Evolutionary conservation across 2,113 vertebrate genomes (phyloP), one percentile per base, ranked within the genome.

Genomic region (Spermophilus dauricus): DNA sequence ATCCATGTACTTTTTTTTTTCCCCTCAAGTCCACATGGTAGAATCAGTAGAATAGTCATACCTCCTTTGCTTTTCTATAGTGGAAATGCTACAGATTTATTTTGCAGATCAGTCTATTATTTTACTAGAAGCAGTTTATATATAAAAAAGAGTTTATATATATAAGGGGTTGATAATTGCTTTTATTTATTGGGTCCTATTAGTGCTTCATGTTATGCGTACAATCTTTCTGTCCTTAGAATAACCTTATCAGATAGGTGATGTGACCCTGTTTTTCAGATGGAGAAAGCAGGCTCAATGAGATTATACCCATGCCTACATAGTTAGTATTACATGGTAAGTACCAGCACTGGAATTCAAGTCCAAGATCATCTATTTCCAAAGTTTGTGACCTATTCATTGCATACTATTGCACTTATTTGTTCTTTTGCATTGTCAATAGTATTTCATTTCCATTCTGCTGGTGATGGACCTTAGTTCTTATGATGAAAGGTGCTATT

Each of bases 401-500:
- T 78, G 63, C 24, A 75, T 39, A 78, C 18, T 12, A 28, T 87
- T 45, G 18, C 45, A 86, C 34, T 89, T 32, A 42, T 42, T 58
- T 75, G 20, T 16, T 90, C 30, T 56, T 86, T 86, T 78, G 18
- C 45, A 53, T 26, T 83, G 37, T 80, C 18, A 58, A 53, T 83
- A 37, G n/a, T 82, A 92, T 45, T 91, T 88, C 37, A 84, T 88
- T 91, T 91, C 63, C 45, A 83, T 85, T 91, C 86, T 96, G 7
- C 76, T 73, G 6, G 45, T 80, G 67, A 28, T 85, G 8, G 51
- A 30, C 26, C 34, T 67, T 34, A 53, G 24, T 32, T 83, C 51
- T 77, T 78, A 26, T 34, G 30, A 53, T 92, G n/a, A 87, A 63
- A 72, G 76, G 26, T 39, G 28, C 58, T 56, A 0, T 67, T 39